Base-by-base conservation (phyloP, 1,140 invertebrate species). In the Ptiloglossa arizonensis region DNA sequence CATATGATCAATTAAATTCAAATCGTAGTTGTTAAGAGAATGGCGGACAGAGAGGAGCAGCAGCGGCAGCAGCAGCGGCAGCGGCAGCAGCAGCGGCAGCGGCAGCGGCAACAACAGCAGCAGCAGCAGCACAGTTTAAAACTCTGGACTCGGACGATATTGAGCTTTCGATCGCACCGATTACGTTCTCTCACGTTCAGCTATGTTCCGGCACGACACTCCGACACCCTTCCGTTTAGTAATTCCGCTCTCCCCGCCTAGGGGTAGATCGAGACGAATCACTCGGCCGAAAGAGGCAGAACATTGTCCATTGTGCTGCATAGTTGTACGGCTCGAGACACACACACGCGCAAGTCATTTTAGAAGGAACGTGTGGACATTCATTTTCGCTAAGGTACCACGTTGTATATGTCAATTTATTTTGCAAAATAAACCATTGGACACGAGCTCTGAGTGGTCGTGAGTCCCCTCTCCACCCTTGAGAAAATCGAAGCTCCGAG, bases 351-450 rank as follows among this genome's bases (percentile, higher is more conserved):
- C 24, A 66, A 32, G 13, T 57, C 50, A 29, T 79, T 66, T 79
- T 73, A 81, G 69, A 59, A 83, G 56, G 41, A 70, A 85, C 63
- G 81, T 79, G 69, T 81, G 80, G 85, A 80, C 67, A 87, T 86
- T 89, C 63, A 85, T 90, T 90, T 89, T 80, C 74, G 85, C 79
- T 89, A 87, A 89, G 68, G 82, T 87, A 88, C 79, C 83, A 87
- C 68, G 81, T 89, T 92, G 87, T 91, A 89, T 87, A 88, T 91
- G 91, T 91, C 88, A 90, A 89, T 87, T 92, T 91, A 90, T 90
- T 91, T 91, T 90, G 85, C 90, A 90, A 91, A 92, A 91, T 92
- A 91, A 87, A 91, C 56, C 79, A 90, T 86, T 85, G 76, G 84
- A 83, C 80, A 74, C 67, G 60, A 83, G 60, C 29, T 24, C 44